Evolutionary conservation across 2,888 invertebrate genomes (phyloP).

Genomic region (Idaea biselata): DNA sequence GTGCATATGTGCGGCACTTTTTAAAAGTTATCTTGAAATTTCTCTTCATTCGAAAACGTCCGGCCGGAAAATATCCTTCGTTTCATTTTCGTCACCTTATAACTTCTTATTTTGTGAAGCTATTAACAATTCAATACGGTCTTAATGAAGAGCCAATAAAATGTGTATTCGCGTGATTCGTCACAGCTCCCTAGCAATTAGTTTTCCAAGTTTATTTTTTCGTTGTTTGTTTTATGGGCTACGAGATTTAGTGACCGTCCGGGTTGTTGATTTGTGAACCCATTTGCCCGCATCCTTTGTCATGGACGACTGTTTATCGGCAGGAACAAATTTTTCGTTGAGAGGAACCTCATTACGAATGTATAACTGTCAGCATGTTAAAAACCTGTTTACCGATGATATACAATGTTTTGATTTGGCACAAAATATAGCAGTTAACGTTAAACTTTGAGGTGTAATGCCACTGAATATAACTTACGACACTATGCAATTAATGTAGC

Average conservation of each 20-base stretch:
- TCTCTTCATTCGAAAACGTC: conserved; percentile 45
- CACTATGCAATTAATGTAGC: conserved; percentile 1
- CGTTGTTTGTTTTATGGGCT: conserved; percentile 60
- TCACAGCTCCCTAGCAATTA: conserved; percentile 68
- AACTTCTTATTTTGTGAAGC: conserved; percentile 59
- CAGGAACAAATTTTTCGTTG: conserved; percentile 63
- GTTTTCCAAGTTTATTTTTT: conserved; percentile 65
- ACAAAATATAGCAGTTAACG: not conserved
- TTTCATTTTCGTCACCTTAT: conserved; percentile 70
- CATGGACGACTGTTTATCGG: conserved; percentile 63
- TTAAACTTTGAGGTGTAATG: not conserved
- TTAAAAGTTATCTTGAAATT: conserved; percentile 39
- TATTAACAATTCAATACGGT: conserved; percentile 75
- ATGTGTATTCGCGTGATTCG: conserved; percentile 72
- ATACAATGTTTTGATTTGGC: not conserved
- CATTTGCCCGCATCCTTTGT: conserved; percentile 66
- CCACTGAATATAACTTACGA: not conserved
- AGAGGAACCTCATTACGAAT: conserved; percentile 62
- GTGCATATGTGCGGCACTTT: conserved; percentile 46
- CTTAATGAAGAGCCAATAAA: conserved; percentile 77
- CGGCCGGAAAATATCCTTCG: conserved; percentile 59
- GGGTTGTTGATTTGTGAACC: conserved; percentile 65
- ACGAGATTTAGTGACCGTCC: conserved; percentile 66
- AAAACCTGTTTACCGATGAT: conserved; percentile 34
- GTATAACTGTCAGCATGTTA: conserved; percentile 54